Base-by-base conservation (phyloP, 2,797 vertebrate species). In the Microchirus variegatus region DNA sequence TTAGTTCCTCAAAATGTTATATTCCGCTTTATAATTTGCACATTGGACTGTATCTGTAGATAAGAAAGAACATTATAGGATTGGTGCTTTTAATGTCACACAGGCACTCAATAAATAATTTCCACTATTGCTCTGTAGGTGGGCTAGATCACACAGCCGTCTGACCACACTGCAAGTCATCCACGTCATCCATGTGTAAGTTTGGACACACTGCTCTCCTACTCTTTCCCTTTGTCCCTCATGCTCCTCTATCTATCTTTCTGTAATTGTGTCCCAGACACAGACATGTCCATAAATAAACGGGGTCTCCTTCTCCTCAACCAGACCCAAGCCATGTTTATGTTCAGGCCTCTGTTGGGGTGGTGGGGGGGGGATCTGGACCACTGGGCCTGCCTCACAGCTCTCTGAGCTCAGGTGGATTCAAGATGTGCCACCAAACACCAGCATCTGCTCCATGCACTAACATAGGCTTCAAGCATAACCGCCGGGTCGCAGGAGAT, bases 261-360 rank as follows among this genome's bases (percentile, higher is more conserved):
- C 77, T 86, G 77, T 83, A 88, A 77, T 84, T 81, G 85, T 84
- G 80, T 81, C 75, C 77, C 85, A 90, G 89, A 90, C 88, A 72
- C 80, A 89, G 91, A 92, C 91, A 54, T 81, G 83, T 91, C 86
- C 88, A 92, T 88, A 91, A 92, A 93, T 92, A 92, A 93, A 91
- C 90, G 58, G 82, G 86, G 70, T 77, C 77, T 88, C 83, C 73
- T 70, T 76, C 59, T 84, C 76, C 73, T 80, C 79, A 77, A 83
- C 78, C 69, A 82, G 82, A 86, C 81, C 83, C 73, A 52, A 80
- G 78, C 82, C 75, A 74, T 91, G 90, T 91, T 92, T 91, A 89
- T 76, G 75, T 89, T 90, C 46, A 63, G 81, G 77, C 71, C 77
- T 43, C 71, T 56, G 60, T 59, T 59, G 43, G 48, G 69, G 79